Percentiles rank a stretch among this genome's conserved stretches.
Evolutionary conservation across 2,888 invertebrate genomes (phyloP).

Genomic region (Beris morrisii): DNA sequence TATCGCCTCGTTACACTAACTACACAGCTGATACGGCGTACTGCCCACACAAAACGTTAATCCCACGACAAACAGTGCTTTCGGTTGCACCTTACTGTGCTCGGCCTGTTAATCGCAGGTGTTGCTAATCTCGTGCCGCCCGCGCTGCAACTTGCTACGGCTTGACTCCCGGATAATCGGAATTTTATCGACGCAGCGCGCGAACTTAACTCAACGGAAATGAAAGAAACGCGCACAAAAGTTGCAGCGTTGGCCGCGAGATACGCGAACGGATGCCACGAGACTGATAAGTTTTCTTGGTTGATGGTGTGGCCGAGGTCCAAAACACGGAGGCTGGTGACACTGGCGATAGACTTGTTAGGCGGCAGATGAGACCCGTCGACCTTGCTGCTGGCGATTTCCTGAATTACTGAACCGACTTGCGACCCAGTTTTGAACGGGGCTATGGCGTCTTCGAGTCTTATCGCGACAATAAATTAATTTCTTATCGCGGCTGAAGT

Average conservation of each 20-base stretch:
- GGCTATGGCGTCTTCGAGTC: slow-evolving; percentile 4
- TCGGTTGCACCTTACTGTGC: no score
- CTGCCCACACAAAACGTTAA: no score
- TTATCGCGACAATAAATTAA: neutral
- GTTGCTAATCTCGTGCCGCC: no score
- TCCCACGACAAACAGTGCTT: no score
- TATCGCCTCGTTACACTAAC: neutral
- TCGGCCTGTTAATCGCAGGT: no score
- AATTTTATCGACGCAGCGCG: no score
- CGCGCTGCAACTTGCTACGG: no score
- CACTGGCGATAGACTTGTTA: neutral
- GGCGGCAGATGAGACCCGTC: slow-evolving; percentile 1
- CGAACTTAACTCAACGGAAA: no score
- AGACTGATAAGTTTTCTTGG: neutral
- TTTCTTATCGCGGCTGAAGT: slow-evolving; percentile 11
- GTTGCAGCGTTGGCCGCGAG: neutral
- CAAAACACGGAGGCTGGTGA: slow-evolving; percentile 9
- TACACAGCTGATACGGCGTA: neutral
- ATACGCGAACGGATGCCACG: neutral
- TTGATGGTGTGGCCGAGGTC: neutral
- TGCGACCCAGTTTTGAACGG: slow-evolving; percentile 13
- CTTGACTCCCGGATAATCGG: no score
- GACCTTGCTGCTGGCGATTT: slow-evolving; percentile 16
- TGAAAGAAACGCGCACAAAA: neutral
- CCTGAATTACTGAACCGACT: slow-evolving; percentile 5